Base-by-base conservation (phyloP, 2,888 invertebrate species). In the Criorhina ranunculi region DNA sequence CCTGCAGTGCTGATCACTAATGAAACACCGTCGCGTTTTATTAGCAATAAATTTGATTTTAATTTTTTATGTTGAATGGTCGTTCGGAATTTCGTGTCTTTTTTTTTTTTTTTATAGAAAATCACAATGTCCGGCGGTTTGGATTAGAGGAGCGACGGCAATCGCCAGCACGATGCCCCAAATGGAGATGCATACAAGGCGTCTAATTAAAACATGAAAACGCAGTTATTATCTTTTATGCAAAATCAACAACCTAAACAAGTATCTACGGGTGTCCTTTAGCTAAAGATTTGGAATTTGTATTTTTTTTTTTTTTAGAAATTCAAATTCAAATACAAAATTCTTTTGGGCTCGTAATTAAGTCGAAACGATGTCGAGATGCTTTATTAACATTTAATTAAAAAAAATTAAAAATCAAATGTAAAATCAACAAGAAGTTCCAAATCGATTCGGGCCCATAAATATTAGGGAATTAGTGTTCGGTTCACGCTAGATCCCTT, bases 21-120 rank as follows among this genome's bases (percentile, higher is more conserved):
- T 78, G 73, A 83, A 83, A 83, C 78, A 73, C 78, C 73, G 72
- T 78, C 78, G 73, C 67, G 31, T 69, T 83, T 78, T 60, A 78
- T 62, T 64, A 73, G 35, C 73, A 42, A 83, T 83, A 83, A 83
- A 83, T 83, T 83, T 73, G 59, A 33, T 24, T 75, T 69, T 62
- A 69, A 64, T 62, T 83, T 75, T 62, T 46, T n/a, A 59, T 64
- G 29, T 70, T 69, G 69, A 62, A 53, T 69, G 37, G 53, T 60
- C 0, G 44, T 55, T 35, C 17, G 12, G 42, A 51, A 11, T n/a
- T 62, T 12, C 0, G 37, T 40, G 57, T 29, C 31, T 29, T 35
- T 75, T 66, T 59, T 31, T 24, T 19, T 12, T 44, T 33, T 42
- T 51, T 40, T 19, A 15, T 42, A 37, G 35, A 49, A 3, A 24